Base-by-base conservation (phyloP, 2,113 vertebrate genomes). In the Pseudorectes ferrugineus region DNA sequence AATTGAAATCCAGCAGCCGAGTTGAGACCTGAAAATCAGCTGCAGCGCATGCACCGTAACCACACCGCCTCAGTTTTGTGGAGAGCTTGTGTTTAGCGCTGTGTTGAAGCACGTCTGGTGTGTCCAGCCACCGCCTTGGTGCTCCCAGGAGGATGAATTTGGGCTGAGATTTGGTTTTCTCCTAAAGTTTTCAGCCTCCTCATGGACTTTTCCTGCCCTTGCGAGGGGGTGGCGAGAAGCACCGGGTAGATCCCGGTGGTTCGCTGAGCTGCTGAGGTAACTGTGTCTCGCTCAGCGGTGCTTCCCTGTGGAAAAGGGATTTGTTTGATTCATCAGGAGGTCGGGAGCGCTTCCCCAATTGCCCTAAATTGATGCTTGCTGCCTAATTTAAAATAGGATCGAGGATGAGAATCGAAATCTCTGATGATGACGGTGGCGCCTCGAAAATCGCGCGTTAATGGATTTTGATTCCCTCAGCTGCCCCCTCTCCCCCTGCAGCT, bases 1-100 rank as follows among this genome's bases (percentile, higher is more conserved):
- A 88, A 55, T 43, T 33, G 9, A 18, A 74, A 79, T 2, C 31
- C 43, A 3, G 59, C 62, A 35, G 66, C 97, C 88, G 96, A 98
- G 98, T 97, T 97, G 97, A 94, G 97, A 92, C 97, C 77, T 97
- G 98, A 97, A 98, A 98, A 96, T 63, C 91, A 59, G 77, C 95
- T 70, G 4, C 67, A 63, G 91, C 24, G 92, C 97, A 96, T 93
- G 97, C 94, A 3, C 85, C 19, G 52, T 71, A 62, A 26, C 73
- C 94, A 24, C 93, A 4, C 11, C 43, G 2, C 92, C 88, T 23
- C 55, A 5, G 79, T 70, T 66, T 61, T 10, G 31, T 7, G 84
- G 76, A 77, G 78, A 46, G 17, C 91, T 81, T 31, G 88, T 59
- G 21, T 91, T 77, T 3, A 5, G 20, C 40, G 5, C 89, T 40